Base-by-base conservation (phyloP, 2,797 vertebrate genomes). In the Rhadinocentrus ornatus region DNA sequence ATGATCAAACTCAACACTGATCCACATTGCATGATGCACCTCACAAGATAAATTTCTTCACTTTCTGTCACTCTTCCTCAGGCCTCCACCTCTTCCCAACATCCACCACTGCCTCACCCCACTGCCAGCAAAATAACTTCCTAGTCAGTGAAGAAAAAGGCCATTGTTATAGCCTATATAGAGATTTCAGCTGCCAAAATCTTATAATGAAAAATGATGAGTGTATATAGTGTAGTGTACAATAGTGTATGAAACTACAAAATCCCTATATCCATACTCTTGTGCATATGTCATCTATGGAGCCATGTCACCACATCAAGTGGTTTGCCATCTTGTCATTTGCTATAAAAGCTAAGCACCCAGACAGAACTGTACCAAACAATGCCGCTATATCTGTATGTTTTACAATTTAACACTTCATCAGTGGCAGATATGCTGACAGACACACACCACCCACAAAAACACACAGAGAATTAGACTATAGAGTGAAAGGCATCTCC, bases 331-430 rank as follows among this genome's bases (percentile, higher is more conserved):
- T 67, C 76, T 80, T 20, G 71, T 73, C 74, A 84, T 78, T 68
- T 75, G 61, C 70, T 56, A 85, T 68, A 66, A 84, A 85, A 77
- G 80, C 71, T 66, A 83, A 88, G 82, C 83, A 75, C 41, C 73
- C 70, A 88, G 66, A 84, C 81, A 53, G 77, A 88, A 81, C 79
- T 79, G 71, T 44, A 39, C 70, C 68, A 86, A 87, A 88, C 81
- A 75, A 89, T 88, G 71, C 55, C 64, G 32, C 75, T 52, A 37
- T 77, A 88, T 87, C 83, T 63, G 44, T 70, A 77, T 50, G 59
- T 68, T 82, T 90, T 77, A 89, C 80, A 82, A 88, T 88, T 86
- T 86, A 88, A 88, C 89, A 89, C 86, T 85, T 75, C 83, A 85
- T 71, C 56, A 70, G 63, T 48, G 71, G 71, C 75, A 82, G 72